Evolutionary conservation across 1,140 invertebrate genomes (phyloP).

Genomic region (Megalopta genalis): DNA sequence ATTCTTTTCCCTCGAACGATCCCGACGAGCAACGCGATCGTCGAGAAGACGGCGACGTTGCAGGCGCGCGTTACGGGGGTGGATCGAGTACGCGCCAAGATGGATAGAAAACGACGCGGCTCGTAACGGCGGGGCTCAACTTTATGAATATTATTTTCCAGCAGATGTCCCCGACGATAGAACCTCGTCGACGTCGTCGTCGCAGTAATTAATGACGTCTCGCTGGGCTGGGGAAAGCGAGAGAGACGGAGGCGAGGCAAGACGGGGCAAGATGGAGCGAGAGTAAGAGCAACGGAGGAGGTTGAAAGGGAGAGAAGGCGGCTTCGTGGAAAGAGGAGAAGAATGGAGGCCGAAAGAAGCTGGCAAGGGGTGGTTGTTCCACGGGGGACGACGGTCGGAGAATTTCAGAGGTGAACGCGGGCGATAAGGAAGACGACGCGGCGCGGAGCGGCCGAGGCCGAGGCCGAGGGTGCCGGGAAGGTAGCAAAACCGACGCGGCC

Average conservation of each 20-base stretch:
- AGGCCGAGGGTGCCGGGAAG: neutral
- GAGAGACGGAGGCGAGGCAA: no score
- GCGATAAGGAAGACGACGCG: conserved; percentile 53
- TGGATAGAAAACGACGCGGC: conserved; percentile 44
- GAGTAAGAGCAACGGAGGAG: no score
- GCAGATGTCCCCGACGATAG: conserved; percentile 80
- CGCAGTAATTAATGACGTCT: conserved; percentile 78
- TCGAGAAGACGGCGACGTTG: no score
- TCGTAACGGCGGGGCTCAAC: conserved; percentile 66
- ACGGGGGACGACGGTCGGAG: neutral
- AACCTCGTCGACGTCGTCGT: conserved; percentile 67
- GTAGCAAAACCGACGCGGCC: conserved; percentile 29
- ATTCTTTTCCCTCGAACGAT: neutral
- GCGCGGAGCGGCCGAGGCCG: neutral
- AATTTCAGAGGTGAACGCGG: conserved; percentile 45
- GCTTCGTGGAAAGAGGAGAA: conserved; percentile 45
- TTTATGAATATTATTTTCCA: conserved; percentile 81
- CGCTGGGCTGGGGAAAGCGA: conserved; percentile 18
- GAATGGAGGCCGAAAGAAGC: conserved; percentile 40
- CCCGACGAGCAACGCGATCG: neutral
- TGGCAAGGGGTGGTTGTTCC: no score
- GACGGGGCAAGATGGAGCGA: no score
- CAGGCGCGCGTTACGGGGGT: neutral
- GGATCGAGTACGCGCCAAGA: conserved; percentile 20
- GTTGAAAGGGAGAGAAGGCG: conserved; percentile 5